Conservation (phyloP, 2,113 vertebrate species). For the Scartelaos histophorus region DNA sequence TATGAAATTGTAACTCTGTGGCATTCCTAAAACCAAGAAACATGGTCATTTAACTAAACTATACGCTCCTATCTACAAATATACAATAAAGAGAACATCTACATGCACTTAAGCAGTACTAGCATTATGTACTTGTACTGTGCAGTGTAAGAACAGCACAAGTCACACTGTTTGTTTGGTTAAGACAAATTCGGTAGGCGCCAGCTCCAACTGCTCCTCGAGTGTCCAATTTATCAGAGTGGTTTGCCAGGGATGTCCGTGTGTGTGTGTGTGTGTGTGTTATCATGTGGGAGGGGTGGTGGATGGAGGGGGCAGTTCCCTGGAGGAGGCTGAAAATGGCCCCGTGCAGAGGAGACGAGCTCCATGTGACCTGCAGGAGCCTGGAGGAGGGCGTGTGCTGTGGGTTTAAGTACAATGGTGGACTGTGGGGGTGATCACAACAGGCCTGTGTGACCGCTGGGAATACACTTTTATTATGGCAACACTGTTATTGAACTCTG, state of each 20-base stretch:
- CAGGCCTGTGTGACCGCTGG: not conserved
- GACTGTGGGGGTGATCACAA: slow-evolving; percentile 8
- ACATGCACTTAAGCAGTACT: not conserved
- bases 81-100: not conserved
- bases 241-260: slow-evolving; percentile 38
- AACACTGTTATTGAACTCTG: not conserved
- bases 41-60: no score
- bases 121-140: slow-evolving; percentile 6
- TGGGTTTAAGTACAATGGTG: slow-evolving; percentile 61
- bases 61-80: no score
- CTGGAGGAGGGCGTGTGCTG: slow-evolving; percentile 54
- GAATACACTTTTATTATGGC: not conserved
- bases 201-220: slow-evolving; percentile 51
- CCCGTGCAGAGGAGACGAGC: slow-evolving; percentile 52
- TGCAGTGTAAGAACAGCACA: slow-evolving; percentile 8
- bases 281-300: slow-evolving; percentile 2
- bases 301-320: slow-evolving; percentile 36
- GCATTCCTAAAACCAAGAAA: no score
- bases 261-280: slow-evolving; percentile 11
- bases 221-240: slow-evolving; percentile 51
- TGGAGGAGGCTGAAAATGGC: slow-evolving; percentile 59
- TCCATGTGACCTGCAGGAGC: slow-evolving; percentile 65
- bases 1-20: no score
- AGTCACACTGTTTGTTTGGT: slow-evolving; percentile 57
- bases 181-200: slow-evolving; percentile 46